A percentile compares a stretch with the other conserved stretches of the same genome.
These are phyloP conservation scores for Thinocorus orbignyianus DNA, from an alignment of 2,113 vertebrate genomes.

Conservation along the genomic window DNA sequence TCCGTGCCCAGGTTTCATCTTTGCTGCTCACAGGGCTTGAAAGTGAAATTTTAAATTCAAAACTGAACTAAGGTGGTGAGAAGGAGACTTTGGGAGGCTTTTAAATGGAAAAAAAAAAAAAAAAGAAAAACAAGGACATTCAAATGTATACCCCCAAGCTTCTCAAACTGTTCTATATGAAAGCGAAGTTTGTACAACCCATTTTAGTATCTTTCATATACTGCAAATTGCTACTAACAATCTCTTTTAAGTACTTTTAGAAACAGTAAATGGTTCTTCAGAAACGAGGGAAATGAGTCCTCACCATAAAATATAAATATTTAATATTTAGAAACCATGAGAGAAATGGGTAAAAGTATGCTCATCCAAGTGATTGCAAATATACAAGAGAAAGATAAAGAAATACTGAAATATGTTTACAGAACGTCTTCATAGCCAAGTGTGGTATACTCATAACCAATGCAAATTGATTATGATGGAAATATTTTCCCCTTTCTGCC, in stretches of 20 bases:
- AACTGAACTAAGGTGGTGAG: neutral
- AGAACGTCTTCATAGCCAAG: neutral
- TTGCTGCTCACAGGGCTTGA: accelerated
- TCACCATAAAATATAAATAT: neutral
- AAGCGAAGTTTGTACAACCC: neutral
- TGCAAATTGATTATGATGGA: neutral
- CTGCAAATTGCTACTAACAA: neutral
- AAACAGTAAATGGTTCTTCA: neutral
- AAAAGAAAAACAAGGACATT: neutral
- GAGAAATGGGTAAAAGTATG: neutral
- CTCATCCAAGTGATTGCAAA: neutral
- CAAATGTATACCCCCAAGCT: accelerated
- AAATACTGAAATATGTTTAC: neutral
- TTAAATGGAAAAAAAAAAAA: neutral
- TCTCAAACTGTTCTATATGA: neutral
- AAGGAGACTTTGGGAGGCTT: neutral
- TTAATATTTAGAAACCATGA: neutral
- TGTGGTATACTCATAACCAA: neutral
- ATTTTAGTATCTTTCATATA: neutral
- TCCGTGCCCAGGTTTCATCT: neutral
- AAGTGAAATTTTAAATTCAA: neutral
- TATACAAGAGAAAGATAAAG: neutral
- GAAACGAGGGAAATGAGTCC: neutral
- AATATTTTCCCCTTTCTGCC: neutral
- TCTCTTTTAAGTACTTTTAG: neutral